Conservation (phyloP, 2,113 vertebrate species). For the Centropristis striata region DNA sequence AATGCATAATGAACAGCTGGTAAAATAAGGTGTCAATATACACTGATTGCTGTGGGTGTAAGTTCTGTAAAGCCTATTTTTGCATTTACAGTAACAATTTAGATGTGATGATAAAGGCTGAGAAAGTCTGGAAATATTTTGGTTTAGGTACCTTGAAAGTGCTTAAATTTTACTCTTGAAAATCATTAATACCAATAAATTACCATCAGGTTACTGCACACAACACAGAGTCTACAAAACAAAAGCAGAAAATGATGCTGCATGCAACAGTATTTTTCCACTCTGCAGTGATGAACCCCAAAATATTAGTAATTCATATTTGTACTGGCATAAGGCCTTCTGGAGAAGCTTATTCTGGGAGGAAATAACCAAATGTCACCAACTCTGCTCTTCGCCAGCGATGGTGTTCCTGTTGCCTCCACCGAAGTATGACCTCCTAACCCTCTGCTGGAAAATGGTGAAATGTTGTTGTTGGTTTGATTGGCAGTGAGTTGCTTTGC, state of each 20-base stretch:
- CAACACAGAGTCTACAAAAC: background rate
- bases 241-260: background rate
- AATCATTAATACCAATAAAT: no score
- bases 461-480: background rate
- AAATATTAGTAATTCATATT: slow-evolving; percentile 5
- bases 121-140: no score
- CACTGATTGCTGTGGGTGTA: no score
- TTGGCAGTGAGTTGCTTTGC: background rate
- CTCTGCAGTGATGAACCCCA: background rate
- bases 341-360: background rate
- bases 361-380: background rate
- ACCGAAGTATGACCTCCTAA: background rate
- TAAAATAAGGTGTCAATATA: background rate
- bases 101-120: no score
- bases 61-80: no score
- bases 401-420: background rate
- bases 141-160: no score
- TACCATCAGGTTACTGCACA: no score
- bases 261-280: background rate
- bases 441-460: background rate
- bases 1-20: background rate
- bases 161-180: no score
- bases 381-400: background rate
- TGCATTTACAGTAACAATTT: no score
- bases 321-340: background rate